Conservation (phyloP, 2,888 invertebrate species). For the Phaonia tiefii region DNA sequence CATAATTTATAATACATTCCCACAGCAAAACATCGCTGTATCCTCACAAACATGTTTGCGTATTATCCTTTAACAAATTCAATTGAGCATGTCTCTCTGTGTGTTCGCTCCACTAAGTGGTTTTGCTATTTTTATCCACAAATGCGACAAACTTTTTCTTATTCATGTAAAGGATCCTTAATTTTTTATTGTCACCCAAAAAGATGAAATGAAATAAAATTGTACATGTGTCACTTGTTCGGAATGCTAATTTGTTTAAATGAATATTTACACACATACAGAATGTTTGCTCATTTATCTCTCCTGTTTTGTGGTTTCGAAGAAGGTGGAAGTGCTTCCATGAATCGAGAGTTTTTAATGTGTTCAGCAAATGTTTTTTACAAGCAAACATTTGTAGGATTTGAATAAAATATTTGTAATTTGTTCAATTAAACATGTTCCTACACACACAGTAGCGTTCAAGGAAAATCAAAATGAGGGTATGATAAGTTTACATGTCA, state of each 20-base stretch:
- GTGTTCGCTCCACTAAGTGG: constrained; percentile 59
- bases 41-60: constrained; percentile 1
- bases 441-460: too few species aligned
- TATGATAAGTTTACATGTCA: too few species aligned
- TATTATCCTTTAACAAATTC: constrained; percentile 19
- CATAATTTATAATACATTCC: constrained; percentile 64
- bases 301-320: too few species aligned
- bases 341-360: too few species aligned
- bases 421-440: too few species aligned
- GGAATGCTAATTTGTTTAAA: constrained; percentile 5
- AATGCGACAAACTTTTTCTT: constrained; percentile 53
- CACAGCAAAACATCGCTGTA: too few species aligned
- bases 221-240: constrained; percentile 23
- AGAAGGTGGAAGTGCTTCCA: background rate
- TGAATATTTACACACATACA: constrained; percentile 40
- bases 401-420: too few species aligned
- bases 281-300: constrained; percentile 6
- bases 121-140: constrained; percentile 60
- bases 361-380: too few species aligned
- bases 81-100: constrained; percentile 36
- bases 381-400: too few species aligned
- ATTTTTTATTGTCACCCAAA: constrained; percentile 41
- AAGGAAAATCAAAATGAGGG: too few species aligned
- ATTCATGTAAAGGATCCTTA: constrained; percentile 37
- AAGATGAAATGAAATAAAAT: constrained; percentile 14